Percentiles rank a stretch among this genome's conserved stretches.
phyloP scores from a whole-genome alignment of 2,888 invertebrate species.

The Unio pictorum region DNA sequence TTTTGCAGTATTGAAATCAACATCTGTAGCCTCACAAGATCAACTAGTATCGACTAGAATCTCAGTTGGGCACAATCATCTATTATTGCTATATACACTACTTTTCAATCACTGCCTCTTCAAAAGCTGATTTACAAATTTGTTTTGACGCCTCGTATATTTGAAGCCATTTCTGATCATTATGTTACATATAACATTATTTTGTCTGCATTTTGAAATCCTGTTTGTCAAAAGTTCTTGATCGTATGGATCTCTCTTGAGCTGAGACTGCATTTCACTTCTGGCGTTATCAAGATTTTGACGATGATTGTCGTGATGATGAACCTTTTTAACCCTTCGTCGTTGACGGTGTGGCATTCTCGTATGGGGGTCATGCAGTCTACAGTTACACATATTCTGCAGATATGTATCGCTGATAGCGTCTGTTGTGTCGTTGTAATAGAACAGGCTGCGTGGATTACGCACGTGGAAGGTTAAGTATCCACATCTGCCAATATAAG shows the following conservation, averaged over 20 bases:
- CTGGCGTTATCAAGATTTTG: no score
- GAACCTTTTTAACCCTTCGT: background rate
- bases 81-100: background rate
- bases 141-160: conserved; percentile 5
- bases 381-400: conserved; percentile 35
- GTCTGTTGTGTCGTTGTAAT: conserved; percentile 23
- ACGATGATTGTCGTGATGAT: conserved; percentile 1
- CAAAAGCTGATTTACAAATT: conserved; percentile 5
- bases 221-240: conserved; percentile 13
- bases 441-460: conserved; percentile 47
- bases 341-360: background rate
- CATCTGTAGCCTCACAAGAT: conserved; percentile 1
- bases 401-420: conserved; percentile 34
- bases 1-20: background rate
- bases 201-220: conserved; percentile 13
- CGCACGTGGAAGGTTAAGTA: conserved; percentile 53
- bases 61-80: conserved; percentile 13
- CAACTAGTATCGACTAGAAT: conserved; percentile 4
- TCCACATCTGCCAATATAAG: conserved; percentile 55
- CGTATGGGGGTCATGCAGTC: background rate
- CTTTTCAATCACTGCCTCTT: conserved; percentile 1
- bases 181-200: conserved; percentile 12
- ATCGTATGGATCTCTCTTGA: no score
- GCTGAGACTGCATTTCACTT: no score
- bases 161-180: conserved; percentile 8